phyloP scores from a whole-genome alignment of 2,888 invertebrate genomes.

The Tillus elongatus region DNA sequence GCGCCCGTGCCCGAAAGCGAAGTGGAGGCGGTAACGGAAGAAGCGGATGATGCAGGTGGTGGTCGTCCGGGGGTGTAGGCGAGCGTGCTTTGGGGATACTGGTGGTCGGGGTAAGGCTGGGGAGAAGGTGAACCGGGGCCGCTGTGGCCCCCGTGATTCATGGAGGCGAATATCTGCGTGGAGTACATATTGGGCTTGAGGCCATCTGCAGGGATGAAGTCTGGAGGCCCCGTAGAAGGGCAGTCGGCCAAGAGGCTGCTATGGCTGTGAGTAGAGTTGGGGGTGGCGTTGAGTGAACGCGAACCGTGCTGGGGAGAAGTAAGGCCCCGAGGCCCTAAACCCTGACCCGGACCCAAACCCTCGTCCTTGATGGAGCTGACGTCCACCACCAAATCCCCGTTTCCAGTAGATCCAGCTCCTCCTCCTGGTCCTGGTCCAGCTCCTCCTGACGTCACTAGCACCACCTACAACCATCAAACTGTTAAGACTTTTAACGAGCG shows the following conservation, averaged over 20 bases:
- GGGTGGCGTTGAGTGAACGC: conserved; percentile 58
- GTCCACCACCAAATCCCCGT: conserved; percentile 44
- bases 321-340: conserved; percentile 52
- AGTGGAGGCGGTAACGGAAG: conserved; percentile 38
- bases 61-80: conserved; percentile 39
- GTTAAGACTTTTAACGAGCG: background rate
- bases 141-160: conserved; percentile 40
- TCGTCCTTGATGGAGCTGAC: conserved; percentile 52
- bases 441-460: conserved; percentile 41
- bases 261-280: conserved; percentile 56
- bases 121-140: conserved; percentile 56
- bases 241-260: conserved; percentile 54
- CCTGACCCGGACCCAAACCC: too few species aligned
- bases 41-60: conserved; percentile 42
- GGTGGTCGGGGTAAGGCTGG: conserved; percentile 43
- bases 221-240: conserved; percentile 42
- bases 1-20: conserved; percentile 38
- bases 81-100: conserved; percentile 35
- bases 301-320: conserved; percentile 58
- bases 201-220: conserved; percentile 45
- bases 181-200: conserved; percentile 55
- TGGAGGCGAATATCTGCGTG: conserved; percentile 60
- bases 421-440: too few species aligned
- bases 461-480: conserved; percentile 40
- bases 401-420: conserved; percentile 26